Conservation (phyloP, 2,888 invertebrate genomes). For the Metellina segmentata region DNA sequence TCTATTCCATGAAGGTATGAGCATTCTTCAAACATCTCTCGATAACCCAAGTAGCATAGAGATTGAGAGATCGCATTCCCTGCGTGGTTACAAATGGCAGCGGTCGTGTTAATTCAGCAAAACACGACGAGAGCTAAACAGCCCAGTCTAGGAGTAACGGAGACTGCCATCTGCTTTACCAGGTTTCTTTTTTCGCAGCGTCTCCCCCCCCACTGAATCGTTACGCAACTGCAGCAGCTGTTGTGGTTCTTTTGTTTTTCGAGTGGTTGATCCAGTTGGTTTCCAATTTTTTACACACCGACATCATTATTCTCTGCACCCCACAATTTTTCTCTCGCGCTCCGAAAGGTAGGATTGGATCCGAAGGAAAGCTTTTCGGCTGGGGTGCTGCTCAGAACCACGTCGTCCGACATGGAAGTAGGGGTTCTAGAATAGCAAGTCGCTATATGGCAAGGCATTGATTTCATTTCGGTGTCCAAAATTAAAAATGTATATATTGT, state of each 20-base stretch:
- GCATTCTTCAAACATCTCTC: neutral
- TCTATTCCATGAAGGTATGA: neutral
- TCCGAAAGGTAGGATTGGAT: no score
- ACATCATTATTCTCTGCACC: slow-evolving; percentile 37
- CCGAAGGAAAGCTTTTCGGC: no score
- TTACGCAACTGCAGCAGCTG: slow-evolving; percentile 72
- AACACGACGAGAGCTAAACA: neutral
- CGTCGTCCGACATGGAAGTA: no score
- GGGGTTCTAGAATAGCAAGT: no score
- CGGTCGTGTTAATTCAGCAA: neutral
- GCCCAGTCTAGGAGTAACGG: slow-evolving; percentile 40
- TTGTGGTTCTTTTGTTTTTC: slow-evolving; percentile 75
- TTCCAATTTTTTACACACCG: slow-evolving; percentile 15
- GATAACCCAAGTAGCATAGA: neutral
- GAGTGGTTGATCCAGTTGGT: slow-evolving; percentile 62
- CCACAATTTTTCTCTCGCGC: neutral
- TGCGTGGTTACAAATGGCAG: slow-evolving; percentile 31
- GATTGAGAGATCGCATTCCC: neutral
- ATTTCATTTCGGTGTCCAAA: no score
- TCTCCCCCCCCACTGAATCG: slow-evolving; percentile 11
- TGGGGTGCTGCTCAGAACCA: no score
- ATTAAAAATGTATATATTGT: no score
- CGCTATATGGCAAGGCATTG: no score
- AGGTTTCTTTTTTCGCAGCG: slow-evolving; percentile 14
- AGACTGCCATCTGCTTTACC: slow-evolving; percentile 63